These are phyloP conservation scores for Catocala sponsa DNA, from an alignment of 2,888 invertebrate species.

Conservation along the genomic window DNA sequence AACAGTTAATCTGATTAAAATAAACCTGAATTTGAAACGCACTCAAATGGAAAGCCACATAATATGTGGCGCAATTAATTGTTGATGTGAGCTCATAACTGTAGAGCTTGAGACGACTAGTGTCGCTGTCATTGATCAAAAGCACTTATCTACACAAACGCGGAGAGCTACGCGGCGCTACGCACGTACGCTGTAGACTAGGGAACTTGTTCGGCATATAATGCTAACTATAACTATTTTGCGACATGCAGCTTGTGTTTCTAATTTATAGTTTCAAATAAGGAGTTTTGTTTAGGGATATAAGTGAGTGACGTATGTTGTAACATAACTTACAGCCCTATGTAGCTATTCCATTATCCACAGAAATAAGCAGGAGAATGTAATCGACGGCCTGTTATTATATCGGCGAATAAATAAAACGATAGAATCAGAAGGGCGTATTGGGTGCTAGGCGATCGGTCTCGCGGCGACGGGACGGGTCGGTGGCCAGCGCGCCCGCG, in stretches of 20 bases:
- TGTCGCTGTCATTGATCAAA: constrained; percentile 51
- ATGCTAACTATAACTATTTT: constrained; percentile 1
- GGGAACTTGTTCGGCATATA: constrained; percentile 17
- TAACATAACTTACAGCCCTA: too few relatives aligned
- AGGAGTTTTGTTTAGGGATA: too few relatives aligned
- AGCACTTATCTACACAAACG: constrained; percentile 48
- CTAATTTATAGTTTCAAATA: too few relatives aligned
- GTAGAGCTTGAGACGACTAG: constrained; percentile 38
- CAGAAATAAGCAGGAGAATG: not conserved
- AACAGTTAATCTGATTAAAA: constrained; percentile 78
- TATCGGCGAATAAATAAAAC: constrained; percentile 57
- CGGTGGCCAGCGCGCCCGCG: constrained; percentile 57
- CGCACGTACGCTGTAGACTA: constrained; percentile 46
- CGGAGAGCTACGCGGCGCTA: constrained; percentile 64
- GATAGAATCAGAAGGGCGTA: constrained; percentile 77
- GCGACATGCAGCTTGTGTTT: not conserved
- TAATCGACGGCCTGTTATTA: constrained; percentile 38
- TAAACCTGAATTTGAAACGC: constrained; percentile 67
- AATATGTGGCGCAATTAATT: constrained; percentile 62
- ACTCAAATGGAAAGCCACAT: constrained; percentile 62
- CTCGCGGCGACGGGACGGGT: constrained; percentile 56
- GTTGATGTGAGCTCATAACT: constrained; percentile 51
- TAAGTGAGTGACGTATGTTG: too few relatives aligned
- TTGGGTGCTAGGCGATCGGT: constrained; percentile 56
- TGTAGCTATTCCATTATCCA: too few relatives aligned